phyloP scores from a whole-genome alignment of 2,888 invertebrate species.

The Ferrisia virgata region DNA sequence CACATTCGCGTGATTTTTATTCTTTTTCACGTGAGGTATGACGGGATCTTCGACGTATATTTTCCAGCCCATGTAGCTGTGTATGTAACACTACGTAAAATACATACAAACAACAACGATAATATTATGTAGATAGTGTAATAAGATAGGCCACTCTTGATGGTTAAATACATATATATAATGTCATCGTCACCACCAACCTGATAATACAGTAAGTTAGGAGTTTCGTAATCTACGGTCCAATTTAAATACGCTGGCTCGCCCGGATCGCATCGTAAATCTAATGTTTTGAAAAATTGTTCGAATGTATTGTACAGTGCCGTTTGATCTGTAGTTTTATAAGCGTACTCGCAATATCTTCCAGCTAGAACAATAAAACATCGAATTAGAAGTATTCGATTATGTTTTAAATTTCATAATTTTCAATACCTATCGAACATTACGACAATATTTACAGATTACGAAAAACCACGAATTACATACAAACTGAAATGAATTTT shows the following conservation, averaged over 20 bases:
- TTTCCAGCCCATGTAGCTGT: slow-evolving; percentile 89
- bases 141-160: too few relatives aligned
- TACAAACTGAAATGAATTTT: too few relatives aligned
- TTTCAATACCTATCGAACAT: too few relatives aligned
- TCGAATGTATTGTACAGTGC: slow-evolving; percentile 70
- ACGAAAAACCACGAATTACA: too few relatives aligned
- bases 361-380: slow-evolving; percentile 62
- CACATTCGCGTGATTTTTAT: not conserved
- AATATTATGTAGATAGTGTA: too few relatives aligned
- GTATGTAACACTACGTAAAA: slow-evolving; percentile 79
- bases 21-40: not conserved
- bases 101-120: too few relatives aligned
- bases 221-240: slow-evolving; percentile 82
- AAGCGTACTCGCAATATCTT: slow-evolving; percentile 83
- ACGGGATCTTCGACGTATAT: slow-evolving; percentile 70
- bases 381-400: not conserved
- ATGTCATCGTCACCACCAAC: slow-evolving; percentile 67
- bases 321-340: slow-evolving; percentile 73
- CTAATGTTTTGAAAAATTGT: slow-evolving; percentile 71
- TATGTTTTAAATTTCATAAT: not conserved
- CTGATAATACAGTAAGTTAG: slow-evolving; percentile 84
- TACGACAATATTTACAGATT: too few relatives aligned
- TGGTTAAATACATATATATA: slow-evolving; percentile 75
- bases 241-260: slow-evolving; percentile 75
- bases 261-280: slow-evolving; percentile 71